Conservation (phyloP, 2,797 vertebrate species). For the Botia almorhae region DNA sequence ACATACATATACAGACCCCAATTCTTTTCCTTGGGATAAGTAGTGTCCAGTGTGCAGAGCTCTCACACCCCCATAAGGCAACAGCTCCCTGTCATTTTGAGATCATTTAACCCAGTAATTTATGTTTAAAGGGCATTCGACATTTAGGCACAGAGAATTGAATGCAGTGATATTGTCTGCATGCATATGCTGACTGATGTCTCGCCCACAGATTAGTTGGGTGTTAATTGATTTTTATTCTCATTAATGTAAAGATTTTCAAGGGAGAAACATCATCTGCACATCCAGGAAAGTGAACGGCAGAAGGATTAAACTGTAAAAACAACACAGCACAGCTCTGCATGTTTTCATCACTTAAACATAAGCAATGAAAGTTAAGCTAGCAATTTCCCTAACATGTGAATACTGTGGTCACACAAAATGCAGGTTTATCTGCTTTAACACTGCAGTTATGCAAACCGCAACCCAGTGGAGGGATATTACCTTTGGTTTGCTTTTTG, state of each 20-base stretch:
- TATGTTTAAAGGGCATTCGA: slow-evolving; percentile 37
- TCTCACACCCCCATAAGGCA: slow-evolving; percentile 37
- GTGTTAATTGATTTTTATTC: not conserved
- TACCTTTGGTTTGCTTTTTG: not conserved
- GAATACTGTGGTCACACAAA: not conserved
- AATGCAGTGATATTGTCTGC: slow-evolving; percentile 14
- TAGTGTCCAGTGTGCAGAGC: slow-evolving; percentile 16
- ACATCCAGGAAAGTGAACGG: not conserved
- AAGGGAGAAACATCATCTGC: not conserved
- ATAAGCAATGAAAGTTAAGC: not conserved
- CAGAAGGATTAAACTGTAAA: not conserved
- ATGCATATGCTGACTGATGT: slow-evolving; percentile 10
- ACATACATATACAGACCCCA: slow-evolving; percentile 26
- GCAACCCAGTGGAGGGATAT: not conserved
- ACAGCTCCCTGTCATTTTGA: slow-evolving; percentile 37
- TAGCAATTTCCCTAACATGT: not conserved
- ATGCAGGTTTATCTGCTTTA: not conserved
- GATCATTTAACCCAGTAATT: slow-evolving; percentile 47
- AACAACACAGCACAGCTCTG: not conserved
- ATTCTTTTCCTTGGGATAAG: slow-evolving; percentile 37
- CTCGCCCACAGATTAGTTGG: not conserved
- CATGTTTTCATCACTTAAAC: not conserved
- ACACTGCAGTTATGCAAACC: not conserved
- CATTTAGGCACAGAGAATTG: slow-evolving; percentile 28
- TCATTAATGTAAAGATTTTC: not conserved